Evolutionary conservation across 2,888 invertebrate species (phyloP).

Genomic region (Tetranychus truncatus): DNA sequence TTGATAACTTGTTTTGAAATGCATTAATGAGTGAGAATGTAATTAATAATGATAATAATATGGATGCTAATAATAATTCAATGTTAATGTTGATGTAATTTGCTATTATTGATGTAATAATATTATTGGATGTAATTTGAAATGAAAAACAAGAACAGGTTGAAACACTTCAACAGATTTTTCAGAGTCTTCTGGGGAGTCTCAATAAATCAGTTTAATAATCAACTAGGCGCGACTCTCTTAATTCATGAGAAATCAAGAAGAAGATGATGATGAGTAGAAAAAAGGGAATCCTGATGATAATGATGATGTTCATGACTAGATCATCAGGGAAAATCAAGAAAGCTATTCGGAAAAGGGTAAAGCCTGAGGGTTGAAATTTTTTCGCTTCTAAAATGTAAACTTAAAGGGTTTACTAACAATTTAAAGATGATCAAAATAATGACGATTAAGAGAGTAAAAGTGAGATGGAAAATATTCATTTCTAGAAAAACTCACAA

Average conservation of each 20-base stretch:
- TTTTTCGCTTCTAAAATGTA: not conserved
- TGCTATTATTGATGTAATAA: not conserved
- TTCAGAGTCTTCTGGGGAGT: not conserved
- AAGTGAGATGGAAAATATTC: not conserved
- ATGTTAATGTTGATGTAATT: not conserved
- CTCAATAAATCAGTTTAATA: not conserved
- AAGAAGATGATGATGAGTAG: not conserved
- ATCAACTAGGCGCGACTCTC: not conserved
- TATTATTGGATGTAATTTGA: not conserved
- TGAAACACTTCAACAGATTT: not conserved
- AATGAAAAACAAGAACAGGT: not conserved
- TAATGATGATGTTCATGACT: not conserved
- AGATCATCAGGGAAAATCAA: not conserved
- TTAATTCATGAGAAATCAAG: not conserved
- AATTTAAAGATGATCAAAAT: not conserved
- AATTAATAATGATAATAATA: too few relatives aligned
- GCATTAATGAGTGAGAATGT: too few relatives aligned
- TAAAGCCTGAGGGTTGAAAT: not conserved
- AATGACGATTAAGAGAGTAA: not conserved
- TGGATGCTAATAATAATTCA: not conserved
- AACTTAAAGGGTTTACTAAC: not conserved
- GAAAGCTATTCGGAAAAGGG: not conserved
- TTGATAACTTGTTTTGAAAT: too few relatives aligned
- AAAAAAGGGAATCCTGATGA: not conserved
- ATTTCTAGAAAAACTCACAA: not conserved